Evolutionary conservation across 2,888 invertebrate genomes (phyloP).

Genomic region (Arrhopalites spinosus): DNA sequence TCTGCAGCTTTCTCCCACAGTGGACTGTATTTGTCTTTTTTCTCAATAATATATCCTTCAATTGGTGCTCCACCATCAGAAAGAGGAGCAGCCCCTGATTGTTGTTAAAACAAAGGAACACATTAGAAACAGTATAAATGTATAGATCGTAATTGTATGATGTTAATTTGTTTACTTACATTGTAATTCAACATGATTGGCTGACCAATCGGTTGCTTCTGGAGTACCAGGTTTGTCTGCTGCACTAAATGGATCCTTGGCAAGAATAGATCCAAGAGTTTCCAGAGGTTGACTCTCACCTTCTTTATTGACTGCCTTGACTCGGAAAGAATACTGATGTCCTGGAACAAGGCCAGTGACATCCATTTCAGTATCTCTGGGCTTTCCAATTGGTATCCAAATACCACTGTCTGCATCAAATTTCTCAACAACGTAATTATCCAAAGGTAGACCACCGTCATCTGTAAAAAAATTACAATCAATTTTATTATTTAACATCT

Average conservation of each 20-base stretch:
- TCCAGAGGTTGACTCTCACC: slow-evolving; percentile 97
- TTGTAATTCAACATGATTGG: slow-evolving; percentile 85
- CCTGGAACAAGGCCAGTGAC: slow-evolving; percentile 88
- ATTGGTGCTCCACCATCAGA: slow-evolving; percentile 89
- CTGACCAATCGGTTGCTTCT: slow-evolving; percentile 88
- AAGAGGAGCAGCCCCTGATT: neutral
- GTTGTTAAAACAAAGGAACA: no score
- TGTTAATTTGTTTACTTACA: no score
- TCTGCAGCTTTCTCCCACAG: slow-evolving; percentile 87
- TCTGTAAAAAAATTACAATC: slow-evolving; percentile 66
- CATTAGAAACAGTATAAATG: no score
- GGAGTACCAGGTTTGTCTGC: slow-evolving; percentile 90
- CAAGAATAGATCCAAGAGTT: slow-evolving; percentile 86
- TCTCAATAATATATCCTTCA: slow-evolving; percentile 90
- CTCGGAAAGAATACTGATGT: slow-evolving; percentile 75
- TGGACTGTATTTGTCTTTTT: slow-evolving; percentile 76
- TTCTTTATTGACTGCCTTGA: slow-evolving; percentile 85
- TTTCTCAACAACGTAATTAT: slow-evolving; percentile 89
- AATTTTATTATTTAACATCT: neutral
- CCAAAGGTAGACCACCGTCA: slow-evolving; percentile 93
- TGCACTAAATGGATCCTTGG: slow-evolving; percentile 91
- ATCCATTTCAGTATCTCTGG: slow-evolving; percentile 79
- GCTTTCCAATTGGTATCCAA: slow-evolving; percentile 88
- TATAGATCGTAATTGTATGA: slow-evolving; percentile 62
- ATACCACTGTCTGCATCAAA: slow-evolving; percentile 90